These are phyloP conservation scores for Hyphantria cunea DNA, from an alignment of 1,140 invertebrate genomes.

Conservation along the genomic window DNA sequence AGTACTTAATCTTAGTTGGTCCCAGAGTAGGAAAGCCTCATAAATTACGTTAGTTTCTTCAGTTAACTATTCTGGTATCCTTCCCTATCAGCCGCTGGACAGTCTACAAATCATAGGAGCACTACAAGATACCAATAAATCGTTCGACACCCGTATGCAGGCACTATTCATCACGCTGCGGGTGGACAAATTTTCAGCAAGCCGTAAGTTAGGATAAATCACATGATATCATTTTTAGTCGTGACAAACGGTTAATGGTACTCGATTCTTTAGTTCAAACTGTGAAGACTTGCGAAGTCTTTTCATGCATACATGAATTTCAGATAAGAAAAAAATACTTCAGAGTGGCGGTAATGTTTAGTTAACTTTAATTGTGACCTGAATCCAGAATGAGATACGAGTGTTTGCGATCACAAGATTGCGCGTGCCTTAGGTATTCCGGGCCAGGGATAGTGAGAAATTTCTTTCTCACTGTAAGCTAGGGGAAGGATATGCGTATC, in stretches of 20 bases:
- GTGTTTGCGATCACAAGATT: no score
- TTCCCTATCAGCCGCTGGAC: constrained; percentile 23
- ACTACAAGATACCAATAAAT: constrained; percentile 49
- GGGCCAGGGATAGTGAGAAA: no score
- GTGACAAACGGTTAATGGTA: constrained; percentile 39
- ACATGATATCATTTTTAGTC: constrained; percentile 38
- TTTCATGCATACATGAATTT: no score
- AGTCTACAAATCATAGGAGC: constrained; percentile 46
- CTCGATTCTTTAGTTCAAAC: constrained; percentile 1
- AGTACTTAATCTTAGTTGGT: no score
- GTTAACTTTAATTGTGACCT: no score
- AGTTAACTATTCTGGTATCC: constrained; percentile 5
- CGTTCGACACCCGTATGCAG: constrained; percentile 44
- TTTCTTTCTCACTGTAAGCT: no score
- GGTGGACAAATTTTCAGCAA: constrained; percentile 56
- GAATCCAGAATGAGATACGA: no score
- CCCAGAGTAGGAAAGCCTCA: background rate
- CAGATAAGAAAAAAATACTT: no score
- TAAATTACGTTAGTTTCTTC: constrained; percentile 14
- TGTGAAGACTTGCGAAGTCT: no score
- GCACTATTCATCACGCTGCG: constrained; percentile 48
- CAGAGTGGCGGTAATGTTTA: no score
- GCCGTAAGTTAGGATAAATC: constrained; percentile 48
- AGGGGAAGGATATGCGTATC: no score
- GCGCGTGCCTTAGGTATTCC: no score